Conservation (phyloP, 2,888 invertebrate species). For the Nasonovia ribisnigri region DNA sequence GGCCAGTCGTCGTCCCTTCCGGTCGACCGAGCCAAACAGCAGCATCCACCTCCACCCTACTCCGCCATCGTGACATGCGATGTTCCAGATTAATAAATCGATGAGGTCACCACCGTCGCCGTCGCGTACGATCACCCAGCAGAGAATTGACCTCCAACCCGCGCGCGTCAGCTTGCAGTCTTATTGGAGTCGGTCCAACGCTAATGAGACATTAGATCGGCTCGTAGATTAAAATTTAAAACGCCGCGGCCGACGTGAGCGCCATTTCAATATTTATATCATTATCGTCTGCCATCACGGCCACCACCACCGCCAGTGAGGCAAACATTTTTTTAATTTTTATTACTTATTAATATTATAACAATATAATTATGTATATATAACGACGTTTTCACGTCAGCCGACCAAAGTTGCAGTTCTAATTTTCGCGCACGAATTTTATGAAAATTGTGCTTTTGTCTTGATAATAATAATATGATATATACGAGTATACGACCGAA, state of each 20-base stretch:
- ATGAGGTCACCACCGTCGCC: conserved; percentile 14
- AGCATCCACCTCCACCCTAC: neutral
- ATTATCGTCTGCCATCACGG: neutral
- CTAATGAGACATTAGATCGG: conserved; percentile 33
- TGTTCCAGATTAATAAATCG: conserved; percentile 50
- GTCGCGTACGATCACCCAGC: neutral
- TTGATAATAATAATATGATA: neutral
- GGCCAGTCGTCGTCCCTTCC: conserved; percentile 29
- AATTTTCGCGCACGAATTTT: neutral
- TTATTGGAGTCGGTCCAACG: conserved; percentile 44
- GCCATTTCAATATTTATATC: neutral
- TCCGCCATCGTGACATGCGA: neutral
- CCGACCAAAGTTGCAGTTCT: neutral
- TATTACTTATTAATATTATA: neutral
- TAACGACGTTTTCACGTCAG: neutral
- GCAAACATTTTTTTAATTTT: neutral
- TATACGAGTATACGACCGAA: neutral
- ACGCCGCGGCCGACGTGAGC: too few species aligned
- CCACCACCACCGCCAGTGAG: neutral
- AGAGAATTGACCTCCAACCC: conserved; percentile 32
- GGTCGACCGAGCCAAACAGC: conserved; percentile 42
- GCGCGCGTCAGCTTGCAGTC: neutral
- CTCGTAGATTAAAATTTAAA: conserved; percentile 13
- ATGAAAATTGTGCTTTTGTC: neutral
- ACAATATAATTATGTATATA: neutral